Base-by-base conservation (phyloP, 2,888 invertebrate genomes). In the Tenthredo amoena region DNA sequence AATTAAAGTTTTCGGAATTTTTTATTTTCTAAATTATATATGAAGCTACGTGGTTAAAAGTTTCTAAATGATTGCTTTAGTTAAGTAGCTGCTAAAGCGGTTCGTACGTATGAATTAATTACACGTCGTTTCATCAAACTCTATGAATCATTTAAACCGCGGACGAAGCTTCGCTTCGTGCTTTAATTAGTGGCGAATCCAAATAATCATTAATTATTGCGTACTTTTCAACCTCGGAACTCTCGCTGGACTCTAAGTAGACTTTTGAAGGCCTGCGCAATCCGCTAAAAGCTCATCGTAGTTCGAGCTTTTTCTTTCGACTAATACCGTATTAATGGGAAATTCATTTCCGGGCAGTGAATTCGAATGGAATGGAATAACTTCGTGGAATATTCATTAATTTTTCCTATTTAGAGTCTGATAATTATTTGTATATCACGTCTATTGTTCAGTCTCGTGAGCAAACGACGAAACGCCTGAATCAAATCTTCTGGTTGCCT, bases 181-280 rank as follows among this genome's bases (percentile, higher is more conserved):
- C 77, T 77, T 55, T 77, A 77, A 77, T 77, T 77, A 77, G 50
- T n/a, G 34, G 58, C n/a, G 62, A 40, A 81, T 81, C 15, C 81
- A 81, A 81, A 81, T 81, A 81, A 58, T 62, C 37, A 81, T 81
- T 21, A 81, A 81, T 81, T 81, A 81, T 81, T 81, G 55, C 50
- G 3, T 21, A 74, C 6, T 26, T 15, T 74, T 9, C 74, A 31
- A 34, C 15, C 31, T 10, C 40, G 21, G 12, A n/a, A 26, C 21
- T 10, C 26, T 62, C 9, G 43, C 21, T 26, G 43, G 43, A n/a
- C 43, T 74, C 37, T 5, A 21, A 26, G 21, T 21, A 21, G 43
- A 43, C 74, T 74, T 74, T 31, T 18, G 34, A 26, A 26, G 34
- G 34, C 6, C 12, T 6, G 34, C 7, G 68, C 7, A 18, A 34